Evolutionary conservation across 2,113 vertebrate genomes (phyloP), one percentile per base, ranked within the genome.

Genomic region (Panthera tigris): DNA sequence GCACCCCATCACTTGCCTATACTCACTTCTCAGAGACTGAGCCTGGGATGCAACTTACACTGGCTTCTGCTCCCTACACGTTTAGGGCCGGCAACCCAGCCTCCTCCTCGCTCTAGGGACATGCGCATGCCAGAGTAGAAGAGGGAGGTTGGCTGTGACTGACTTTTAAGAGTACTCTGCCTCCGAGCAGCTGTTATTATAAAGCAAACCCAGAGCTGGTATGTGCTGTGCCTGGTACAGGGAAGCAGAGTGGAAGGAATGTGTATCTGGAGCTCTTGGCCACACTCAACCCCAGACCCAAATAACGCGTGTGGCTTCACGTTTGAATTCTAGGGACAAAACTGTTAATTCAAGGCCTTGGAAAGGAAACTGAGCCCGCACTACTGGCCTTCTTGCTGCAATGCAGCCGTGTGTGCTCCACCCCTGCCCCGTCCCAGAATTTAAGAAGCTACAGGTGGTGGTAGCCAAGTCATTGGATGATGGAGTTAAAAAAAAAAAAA

Each of bases 401-500:
- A 18, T 7, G 48, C 31, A 13, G 3, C 19, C 66, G 57, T 84
- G 45, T 45, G n/a, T 19, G 23, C 31, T 29, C 71, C 19, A 9
- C 52, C 50, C 19, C 79, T 23, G 36, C 19, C 50, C 10, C 1
- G 48, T 19, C 39, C 29, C 66, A 21, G 69, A 81, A 52, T 90
- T 92, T 18, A 68, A 55, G 88, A 82, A 95, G 83, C 68, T 87
- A 80, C 36, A 94, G 89, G 81, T 93, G 84, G 50, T 95, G 45
- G 63, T 48, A 65, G 36, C 63, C 68, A 57, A 81, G 41, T 57
- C 63, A 73, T 39, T 83, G 50, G 89, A 65, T 61, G 41, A 78
- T 71, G 39, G 63, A 36, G 63, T 48, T 18, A 7, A 14, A 19
- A 39, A 14, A 29, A 80, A 18, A 55, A 92, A 69, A 80, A 45